Conservation (phyloP, 2,797 vertebrate genomes). For the Vipera ursinii region DNA sequence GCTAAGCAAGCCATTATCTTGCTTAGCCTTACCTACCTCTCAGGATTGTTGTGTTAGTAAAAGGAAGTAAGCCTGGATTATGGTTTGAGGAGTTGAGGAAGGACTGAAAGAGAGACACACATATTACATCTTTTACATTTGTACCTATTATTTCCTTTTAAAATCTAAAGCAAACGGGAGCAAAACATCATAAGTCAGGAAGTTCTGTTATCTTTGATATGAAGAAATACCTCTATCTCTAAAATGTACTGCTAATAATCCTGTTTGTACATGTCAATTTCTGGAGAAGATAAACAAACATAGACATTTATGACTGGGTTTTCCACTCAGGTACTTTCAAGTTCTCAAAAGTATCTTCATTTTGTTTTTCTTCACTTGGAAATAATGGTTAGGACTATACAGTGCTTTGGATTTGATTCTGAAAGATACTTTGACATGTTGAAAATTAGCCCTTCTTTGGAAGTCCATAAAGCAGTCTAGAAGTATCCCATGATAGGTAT, state of each 20-base stretch:
- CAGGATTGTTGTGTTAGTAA: neutral
- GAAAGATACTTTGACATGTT: neutral
- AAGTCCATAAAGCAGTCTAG: neutral
- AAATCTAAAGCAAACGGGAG: neutral
- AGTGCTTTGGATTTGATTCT: neutral
- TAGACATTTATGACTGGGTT: neutral
- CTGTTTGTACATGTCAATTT: neutral
- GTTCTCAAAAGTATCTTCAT: neutral
- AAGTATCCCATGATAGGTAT: neutral
- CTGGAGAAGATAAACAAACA: neutral
- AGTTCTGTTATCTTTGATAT: neutral
- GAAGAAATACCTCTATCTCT: neutral
- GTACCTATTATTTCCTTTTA: neutral
- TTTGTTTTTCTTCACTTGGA: neutral
- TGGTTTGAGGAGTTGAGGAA: neutral
- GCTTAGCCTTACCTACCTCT: neutral
- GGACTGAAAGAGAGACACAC: neutral
- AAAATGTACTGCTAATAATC: neutral
- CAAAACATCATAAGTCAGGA: neutral
- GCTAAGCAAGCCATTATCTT: no score
- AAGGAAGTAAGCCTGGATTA: neutral
- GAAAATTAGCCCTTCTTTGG: neutral
- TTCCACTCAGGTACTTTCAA: neutral
- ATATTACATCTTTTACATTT: neutral
- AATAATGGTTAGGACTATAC: neutral